These are phyloP conservation scores for Parazoanthus atlanticus DNA, from an alignment of 92 coral and sea anemone genomes.

Conservation along the genomic window DNA sequence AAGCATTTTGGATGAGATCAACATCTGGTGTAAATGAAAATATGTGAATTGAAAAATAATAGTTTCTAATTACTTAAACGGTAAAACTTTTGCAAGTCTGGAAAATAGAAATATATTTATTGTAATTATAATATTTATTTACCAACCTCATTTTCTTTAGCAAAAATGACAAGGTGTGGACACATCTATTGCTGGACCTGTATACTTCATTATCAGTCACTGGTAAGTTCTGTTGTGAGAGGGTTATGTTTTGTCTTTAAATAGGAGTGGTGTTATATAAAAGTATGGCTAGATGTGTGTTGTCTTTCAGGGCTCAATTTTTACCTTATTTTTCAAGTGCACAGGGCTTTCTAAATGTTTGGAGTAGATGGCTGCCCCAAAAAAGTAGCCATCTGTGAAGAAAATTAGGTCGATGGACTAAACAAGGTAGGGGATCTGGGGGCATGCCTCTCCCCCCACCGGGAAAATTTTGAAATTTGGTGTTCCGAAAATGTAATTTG, in stretches of 20 bases:
- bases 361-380: no score
- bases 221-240: slow-evolving; percentile 64
- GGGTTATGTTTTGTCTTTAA: not conserved
- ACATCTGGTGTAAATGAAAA: not conserved
- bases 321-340: no score
- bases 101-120: not conserved
- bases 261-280: not conserved
- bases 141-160: slow-evolving; percentile 44
- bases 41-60: no score
- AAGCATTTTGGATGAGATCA: not conserved
- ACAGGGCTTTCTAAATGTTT: no score
- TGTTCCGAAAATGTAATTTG: no score
- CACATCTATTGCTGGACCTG: slow-evolving; percentile 99
- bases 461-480: no score
- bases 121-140: not conserved
- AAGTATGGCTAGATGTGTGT: not conserved
- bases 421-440: no score
- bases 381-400: no score
- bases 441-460: no score
- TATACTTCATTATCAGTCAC: slow-evolving; percentile 90
- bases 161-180: slow-evolving; percentile 95
- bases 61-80: no score
- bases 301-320: no score
- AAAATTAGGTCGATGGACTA: no score
- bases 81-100: not conserved